Percentiles rank a stretch among this genome's conserved stretches.
Evolutionary conservation across 2,797 vertebrate species (phyloP).

Genomic region (Sebastes cheni): DNA sequence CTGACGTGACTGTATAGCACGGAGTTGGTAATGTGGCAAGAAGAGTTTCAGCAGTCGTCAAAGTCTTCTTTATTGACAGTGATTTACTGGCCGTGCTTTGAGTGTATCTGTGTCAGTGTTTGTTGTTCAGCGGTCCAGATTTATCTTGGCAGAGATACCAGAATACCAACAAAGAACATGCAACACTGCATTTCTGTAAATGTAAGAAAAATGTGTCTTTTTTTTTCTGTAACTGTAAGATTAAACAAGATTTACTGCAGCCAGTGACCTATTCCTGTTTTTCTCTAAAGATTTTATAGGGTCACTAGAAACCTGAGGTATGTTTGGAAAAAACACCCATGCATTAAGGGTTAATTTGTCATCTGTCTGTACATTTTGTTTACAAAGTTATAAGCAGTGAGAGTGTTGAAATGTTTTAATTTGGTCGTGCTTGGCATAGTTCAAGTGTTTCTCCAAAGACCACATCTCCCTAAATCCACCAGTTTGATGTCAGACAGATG

Average conservation of each 20-base stretch:
- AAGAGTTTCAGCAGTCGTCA: neutral
- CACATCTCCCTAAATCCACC: no score
- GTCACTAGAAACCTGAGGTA: no score
- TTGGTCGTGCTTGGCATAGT: no score
- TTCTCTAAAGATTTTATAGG: no score
- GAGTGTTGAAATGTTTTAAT: no score
- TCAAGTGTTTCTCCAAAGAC: no score
- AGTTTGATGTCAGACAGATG: no score
- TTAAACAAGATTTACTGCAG: neutral
- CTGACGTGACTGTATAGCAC: neutral
- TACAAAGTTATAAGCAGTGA: no score
- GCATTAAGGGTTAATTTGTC: no score
- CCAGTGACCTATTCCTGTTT: neutral
- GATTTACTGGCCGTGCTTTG: neutral
- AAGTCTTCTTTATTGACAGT: slow-evolving; percentile 7
- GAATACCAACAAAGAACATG: neutral
- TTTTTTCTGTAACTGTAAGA: neutral
- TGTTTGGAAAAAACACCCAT: no score
- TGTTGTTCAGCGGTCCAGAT: neutral
- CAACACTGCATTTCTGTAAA: neutral
- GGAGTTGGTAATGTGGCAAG: neutral
- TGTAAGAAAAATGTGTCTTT: neutral
- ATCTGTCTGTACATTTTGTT: no score
- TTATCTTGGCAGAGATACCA: neutral
- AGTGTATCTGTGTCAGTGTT: slow-evolving; percentile 8